phyloP scores from a whole-genome alignment of 92 coral and sea anemone species.

The Heteractis magnifica region DNA sequence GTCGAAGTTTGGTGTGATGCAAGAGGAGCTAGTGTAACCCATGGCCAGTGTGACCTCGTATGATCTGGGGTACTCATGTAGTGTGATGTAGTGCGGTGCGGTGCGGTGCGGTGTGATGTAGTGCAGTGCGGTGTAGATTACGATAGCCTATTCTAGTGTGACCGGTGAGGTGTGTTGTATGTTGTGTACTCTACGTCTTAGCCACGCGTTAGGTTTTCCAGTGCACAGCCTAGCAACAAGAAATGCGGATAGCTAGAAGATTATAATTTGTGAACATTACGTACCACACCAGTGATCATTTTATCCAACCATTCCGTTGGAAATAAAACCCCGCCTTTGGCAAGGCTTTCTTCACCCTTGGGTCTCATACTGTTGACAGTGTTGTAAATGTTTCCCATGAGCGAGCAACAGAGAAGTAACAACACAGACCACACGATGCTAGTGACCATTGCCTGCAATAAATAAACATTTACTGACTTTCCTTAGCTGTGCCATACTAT shows the following conservation, averaged over 20 bases:
- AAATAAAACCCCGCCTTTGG: background rate
- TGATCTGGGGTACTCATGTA: too few species aligned
- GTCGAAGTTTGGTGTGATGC: too few species aligned
- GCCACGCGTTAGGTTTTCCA: too few species aligned
- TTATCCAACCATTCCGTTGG: background rate
- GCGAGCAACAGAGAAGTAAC: slow-evolving; percentile 4
- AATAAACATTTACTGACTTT: background rate
- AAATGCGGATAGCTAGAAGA: too few species aligned
- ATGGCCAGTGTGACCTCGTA: too few species aligned
- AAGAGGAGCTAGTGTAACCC: too few species aligned
- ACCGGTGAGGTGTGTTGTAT: too few species aligned
- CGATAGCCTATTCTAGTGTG: too few species aligned
- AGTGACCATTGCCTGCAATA: background rate
- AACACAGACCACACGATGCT: slow-evolving; percentile 7
- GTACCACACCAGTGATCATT: background rate
- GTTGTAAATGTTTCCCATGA: background rate
- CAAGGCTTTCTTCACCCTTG: background rate
- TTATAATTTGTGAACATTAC: background rate
- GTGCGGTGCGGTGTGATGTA: background rate
- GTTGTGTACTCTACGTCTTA: too few species aligned
- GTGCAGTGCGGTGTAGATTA: background rate
- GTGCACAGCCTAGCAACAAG: too few species aligned
- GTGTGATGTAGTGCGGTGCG: too few species aligned
- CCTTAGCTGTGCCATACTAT: background rate
- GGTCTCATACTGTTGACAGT: background rate